These are phyloP conservation scores for Nerophis lumbriciformis DNA, from an alignment of 2,113 vertebrate genomes.

Conservation along the genomic window DNA sequence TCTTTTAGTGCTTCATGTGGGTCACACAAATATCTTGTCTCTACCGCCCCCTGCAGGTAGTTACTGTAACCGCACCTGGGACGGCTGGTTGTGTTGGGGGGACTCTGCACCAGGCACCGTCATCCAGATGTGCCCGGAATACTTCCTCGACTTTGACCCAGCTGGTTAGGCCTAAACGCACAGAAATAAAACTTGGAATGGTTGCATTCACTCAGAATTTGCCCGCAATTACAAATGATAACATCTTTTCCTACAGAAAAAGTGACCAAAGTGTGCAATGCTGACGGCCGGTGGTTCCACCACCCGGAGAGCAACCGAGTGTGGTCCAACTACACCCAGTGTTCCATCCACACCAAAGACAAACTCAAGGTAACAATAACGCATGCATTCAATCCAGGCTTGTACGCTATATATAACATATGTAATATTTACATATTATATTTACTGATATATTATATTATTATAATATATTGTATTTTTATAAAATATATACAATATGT, in stretches of 20 bases:
- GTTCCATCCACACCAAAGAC: conserved; percentile 53
- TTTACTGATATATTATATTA: too few relatives aligned
- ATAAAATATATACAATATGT: too few relatives aligned
- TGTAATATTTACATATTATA: too few relatives aligned
- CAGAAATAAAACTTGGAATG: neutral
- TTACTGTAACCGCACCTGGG: conserved; percentile 77
- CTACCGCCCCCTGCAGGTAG: conserved; percentile 47
- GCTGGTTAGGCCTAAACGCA: conserved; percentile 48
- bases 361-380: conserved; percentile 57
- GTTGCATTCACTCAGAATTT: neutral
- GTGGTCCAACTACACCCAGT: conserved; percentile 77
- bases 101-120: conserved; percentile 62
- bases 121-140: conserved; percentile 69
- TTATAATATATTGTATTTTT: too few relatives aligned
- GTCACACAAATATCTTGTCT: neutral
- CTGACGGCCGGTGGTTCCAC: conserved; percentile 74
- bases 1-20: neutral
- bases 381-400: too few relatives aligned
- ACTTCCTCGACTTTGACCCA: conserved; percentile 72
- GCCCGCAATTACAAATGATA: neutral
- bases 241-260: conserved; percentile 58
- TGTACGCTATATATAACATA: too few relatives aligned
- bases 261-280: conserved; percentile 74
- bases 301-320: conserved; percentile 73
- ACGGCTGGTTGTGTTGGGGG: conserved; percentile 76